A percentile compares a stretch with the other conserved stretches of the same genome.
Evolutionary conservation across 2,888 invertebrate species (phyloP).

Genomic region (Pachycephus smyrnensis): DNA sequence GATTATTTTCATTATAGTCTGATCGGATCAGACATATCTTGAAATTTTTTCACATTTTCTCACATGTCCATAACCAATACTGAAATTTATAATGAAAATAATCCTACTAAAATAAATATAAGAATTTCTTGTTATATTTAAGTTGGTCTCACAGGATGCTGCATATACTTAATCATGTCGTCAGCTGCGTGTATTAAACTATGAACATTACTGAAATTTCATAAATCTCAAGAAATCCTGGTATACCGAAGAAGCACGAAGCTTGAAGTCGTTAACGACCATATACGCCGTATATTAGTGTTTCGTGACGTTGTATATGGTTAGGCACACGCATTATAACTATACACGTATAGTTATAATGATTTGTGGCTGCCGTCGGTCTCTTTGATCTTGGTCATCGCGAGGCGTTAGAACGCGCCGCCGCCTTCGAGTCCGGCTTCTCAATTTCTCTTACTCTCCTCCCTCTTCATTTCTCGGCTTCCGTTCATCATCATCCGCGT

Average conservation of each 20-base stretch:
- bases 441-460: neutral
- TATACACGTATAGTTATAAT: slow-evolving; percentile 34
- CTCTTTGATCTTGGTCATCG: slow-evolving; percentile 34
- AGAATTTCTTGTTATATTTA: neutral
- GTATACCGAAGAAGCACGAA: neutral
- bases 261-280: neutral
- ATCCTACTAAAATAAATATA: neutral
- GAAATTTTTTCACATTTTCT: neutral
- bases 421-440: neutral
- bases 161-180: neutral
- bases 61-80: neutral
- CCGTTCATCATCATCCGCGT: neutral
- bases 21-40: neutral
- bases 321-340: slow-evolving; percentile 23
- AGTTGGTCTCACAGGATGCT: neutral
- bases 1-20: neutral
- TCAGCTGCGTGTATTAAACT: neutral
- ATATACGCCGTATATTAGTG: neutral
- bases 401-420: slow-evolving; percentile 24
- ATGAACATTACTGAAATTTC: neutral
- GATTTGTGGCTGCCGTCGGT: slow-evolving; percentile 34
- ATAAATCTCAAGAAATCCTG: neutral
- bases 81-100: neutral
- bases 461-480: neutral
- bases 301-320: neutral